These are phyloP conservation scores for Trichechus manatus DNA, from an alignment of 2,113 vertebrate species.

Conservation along the genomic window DNA sequence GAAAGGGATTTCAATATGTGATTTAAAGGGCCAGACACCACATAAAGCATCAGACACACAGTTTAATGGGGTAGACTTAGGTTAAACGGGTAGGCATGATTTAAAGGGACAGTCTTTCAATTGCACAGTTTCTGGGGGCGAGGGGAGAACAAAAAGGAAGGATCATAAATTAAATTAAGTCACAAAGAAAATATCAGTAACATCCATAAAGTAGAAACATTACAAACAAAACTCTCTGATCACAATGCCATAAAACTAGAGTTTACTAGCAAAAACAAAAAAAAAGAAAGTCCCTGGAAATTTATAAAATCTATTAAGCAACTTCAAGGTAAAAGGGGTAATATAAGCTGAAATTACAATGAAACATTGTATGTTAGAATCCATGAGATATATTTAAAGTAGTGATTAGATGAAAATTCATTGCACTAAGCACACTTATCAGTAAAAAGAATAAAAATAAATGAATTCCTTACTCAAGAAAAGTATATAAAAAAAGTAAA, in stretches of 20 bases:
- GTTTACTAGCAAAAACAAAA: not conserved
- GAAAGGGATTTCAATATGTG: not conserved
- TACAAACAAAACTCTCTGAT: not conserved
- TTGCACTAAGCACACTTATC: not conserved
- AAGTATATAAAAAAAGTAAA: not conserved
- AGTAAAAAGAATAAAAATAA: slow-evolving; percentile 29
- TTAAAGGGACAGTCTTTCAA: slow-evolving; percentile 8
- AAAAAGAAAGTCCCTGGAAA: not conserved
- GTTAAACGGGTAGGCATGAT: not conserved
- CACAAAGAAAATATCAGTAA: not conserved
- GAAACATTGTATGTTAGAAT: not conserved
- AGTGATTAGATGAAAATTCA: not conserved
- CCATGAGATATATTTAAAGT: not conserved
- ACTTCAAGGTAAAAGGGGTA: not conserved
- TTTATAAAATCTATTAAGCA: not conserved
- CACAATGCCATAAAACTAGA: not conserved
- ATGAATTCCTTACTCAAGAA: not conserved
- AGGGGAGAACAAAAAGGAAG: not conserved
- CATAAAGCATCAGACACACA: not conserved
- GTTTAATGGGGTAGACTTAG: not conserved
- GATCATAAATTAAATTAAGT: not conserved
- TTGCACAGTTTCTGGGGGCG: not conserved
- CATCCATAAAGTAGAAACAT: not conserved
- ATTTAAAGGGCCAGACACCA: not conserved
- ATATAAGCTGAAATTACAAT: slow-evolving; percentile 5